A percentile compares a stretch with the other conserved stretches of the same genome.
These are phyloP conservation scores for Eristalis pertinax DNA, from an alignment of 2,888 invertebrate genomes.

Conservation along the genomic window DNA sequence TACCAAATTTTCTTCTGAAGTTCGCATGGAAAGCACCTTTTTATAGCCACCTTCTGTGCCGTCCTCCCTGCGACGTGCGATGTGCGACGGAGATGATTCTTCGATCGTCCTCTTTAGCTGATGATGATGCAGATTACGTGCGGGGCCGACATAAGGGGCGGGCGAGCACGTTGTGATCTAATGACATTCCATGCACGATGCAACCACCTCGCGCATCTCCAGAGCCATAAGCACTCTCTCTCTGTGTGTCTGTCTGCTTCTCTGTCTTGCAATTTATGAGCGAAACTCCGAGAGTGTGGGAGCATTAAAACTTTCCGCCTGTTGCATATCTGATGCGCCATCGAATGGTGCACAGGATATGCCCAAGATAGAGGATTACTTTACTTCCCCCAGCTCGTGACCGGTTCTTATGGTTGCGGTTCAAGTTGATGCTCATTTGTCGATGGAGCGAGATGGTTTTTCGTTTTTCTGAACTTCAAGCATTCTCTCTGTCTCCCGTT, in stretches of 20 bases:
- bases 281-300: background rate
- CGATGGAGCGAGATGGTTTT: background rate
- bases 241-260: too few relatives aligned
- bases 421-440: background rate
- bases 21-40: background rate
- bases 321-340: constrained; percentile 68
- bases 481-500: constrained; percentile 16
- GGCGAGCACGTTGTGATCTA: constrained; percentile 19
- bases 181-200: constrained; percentile 31
- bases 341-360: constrained; percentile 20
- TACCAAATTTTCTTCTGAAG: too few relatives aligned
- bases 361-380: constrained; percentile 33
- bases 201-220: background rate
- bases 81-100: background rate
- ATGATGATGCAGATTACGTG: constrained; percentile 67
- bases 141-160: constrained; percentile 3
- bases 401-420: too few relatives aligned
- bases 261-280: constrained; percentile 41
- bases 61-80: background rate
- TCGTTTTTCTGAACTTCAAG: constrained; percentile 1
- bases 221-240: constrained; percentile 36
- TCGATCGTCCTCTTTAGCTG: constrained; percentile 6
- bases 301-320: constrained; percentile 67
- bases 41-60: background rate
- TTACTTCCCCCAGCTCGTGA: background rate